phyloP scores from a whole-genome alignment of 2,888 invertebrate genomes.

The Acleris holmiana region DNA sequence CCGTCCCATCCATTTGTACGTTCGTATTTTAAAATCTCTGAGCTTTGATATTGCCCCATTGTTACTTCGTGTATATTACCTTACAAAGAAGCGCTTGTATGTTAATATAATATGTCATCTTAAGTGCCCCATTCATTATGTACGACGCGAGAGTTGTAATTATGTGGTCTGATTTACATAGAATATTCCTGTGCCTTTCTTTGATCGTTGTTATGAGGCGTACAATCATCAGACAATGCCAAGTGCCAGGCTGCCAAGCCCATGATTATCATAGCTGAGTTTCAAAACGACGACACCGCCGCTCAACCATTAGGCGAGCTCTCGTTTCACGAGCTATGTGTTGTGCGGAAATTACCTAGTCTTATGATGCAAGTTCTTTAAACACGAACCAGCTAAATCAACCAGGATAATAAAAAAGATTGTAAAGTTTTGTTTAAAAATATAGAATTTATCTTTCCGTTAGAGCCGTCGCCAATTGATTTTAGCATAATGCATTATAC shows the following conservation, averaged over 20 bases:
- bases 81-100: slow-evolving; percentile 18
- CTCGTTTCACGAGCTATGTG: slow-evolving; percentile 49
- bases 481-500: slow-evolving; percentile 11
- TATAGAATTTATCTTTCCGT: not conserved
- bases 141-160: slow-evolving; percentile 12
- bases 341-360: slow-evolving; percentile 47
- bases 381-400: not conserved
- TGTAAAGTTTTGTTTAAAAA: too few relatives aligned
- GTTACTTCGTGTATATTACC: slow-evolving; percentile 7
- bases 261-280: slow-evolving; percentile 39
- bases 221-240: slow-evolving; percentile 39
- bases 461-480: slow-evolving; percentile 4
- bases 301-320: slow-evolving; percentile 41
- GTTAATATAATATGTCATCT: slow-evolving; percentile 24
- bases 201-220: slow-evolving; percentile 22
- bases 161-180: slow-evolving; percentile 22
- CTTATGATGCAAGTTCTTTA: slow-evolving; percentile 47
- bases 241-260: slow-evolving; percentile 12
- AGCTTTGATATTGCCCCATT: slow-evolving; percentile 26
- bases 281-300: slow-evolving; percentile 31
- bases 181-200: slow-evolving; percentile 13
- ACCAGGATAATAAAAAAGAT: too few relatives aligned
- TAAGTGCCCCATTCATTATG: slow-evolving; percentile 28
- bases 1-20: not conserved
- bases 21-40: slow-evolving; percentile 13